Conservation (phyloP, 1,140 invertebrate species). For the Meloidogyne hapla region DNA sequence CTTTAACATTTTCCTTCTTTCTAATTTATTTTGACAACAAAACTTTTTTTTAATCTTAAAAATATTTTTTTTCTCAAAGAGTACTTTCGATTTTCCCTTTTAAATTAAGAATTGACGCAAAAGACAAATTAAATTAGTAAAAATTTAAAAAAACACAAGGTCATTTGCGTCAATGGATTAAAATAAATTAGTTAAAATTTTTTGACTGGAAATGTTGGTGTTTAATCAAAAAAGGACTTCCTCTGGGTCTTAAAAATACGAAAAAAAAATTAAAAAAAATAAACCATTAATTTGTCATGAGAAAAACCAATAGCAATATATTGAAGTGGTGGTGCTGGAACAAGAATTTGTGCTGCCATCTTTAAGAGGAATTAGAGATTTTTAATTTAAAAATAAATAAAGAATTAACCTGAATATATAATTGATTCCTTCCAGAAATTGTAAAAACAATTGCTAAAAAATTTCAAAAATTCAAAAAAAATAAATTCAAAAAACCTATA, state of each 20-base stretch:
- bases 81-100: not conserved
- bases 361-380: not conserved
- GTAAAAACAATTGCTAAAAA: not conserved
- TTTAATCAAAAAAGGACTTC: conserved; percentile 1
- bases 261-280: not conserved
- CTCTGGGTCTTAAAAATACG: not conserved
- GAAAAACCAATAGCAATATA: not conserved
- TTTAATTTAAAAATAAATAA: not conserved
- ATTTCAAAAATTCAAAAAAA: not conserved
- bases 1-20: not conserved
- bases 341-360: conserved; percentile 6
- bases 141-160: not conserved
- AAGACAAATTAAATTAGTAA: not conserved
- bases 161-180: conserved; percentile 4
- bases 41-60: not conserved
- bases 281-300: not conserved
- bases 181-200: not conserved
- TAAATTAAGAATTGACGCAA: not conserved
- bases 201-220: not conserved
- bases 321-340: conserved; percentile 7
- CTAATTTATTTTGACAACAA: not conserved
- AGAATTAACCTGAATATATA: not conserved
- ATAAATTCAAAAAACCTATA: not conserved
- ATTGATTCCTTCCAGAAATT: not conserved
- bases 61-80: not conserved